Evolutionary conservation across 2,113 vertebrate species (phyloP).

Genomic region (Bos javanicus): DNA sequence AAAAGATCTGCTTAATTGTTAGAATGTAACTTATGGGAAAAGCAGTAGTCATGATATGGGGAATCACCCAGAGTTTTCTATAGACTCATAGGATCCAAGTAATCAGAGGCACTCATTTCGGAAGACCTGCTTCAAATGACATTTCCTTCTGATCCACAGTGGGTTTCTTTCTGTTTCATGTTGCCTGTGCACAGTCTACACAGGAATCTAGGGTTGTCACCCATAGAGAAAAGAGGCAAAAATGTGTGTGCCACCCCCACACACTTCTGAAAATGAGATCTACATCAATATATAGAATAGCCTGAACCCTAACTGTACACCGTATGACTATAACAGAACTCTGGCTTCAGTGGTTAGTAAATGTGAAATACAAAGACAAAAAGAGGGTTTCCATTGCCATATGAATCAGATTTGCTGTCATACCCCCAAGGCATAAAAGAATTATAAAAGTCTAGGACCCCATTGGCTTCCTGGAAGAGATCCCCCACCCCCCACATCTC

Average conservation of each 20-base stretch:
- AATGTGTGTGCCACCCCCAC: not conserved
- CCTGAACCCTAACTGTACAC: not conserved
- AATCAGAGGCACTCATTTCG: slow-evolving; percentile 44
- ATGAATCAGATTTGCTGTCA: not conserved
- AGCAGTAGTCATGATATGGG: slow-evolving; percentile 10
- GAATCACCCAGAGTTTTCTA: slow-evolving; percentile 60
- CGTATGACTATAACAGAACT: not conserved
- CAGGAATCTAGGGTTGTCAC: not conserved
- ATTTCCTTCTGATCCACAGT: slow-evolving; percentile 43
- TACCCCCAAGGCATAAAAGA: not conserved
- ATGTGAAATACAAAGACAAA: not conserved
- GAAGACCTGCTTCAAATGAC: slow-evolving; percentile 29
- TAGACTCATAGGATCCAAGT: slow-evolving; percentile 39
- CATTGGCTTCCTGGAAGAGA: not conserved
- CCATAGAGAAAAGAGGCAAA: not conserved
- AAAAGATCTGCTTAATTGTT: not conserved
- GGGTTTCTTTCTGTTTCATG: slow-evolving; percentile 55
- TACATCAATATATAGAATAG: not conserved
- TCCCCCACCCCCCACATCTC: not conserved
- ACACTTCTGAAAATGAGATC: slow-evolving; percentile 35
- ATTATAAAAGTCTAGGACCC: not conserved
- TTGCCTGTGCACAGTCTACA: not conserved
- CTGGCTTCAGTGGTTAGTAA: not conserved
- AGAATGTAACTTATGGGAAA: slow-evolving; percentile 31
- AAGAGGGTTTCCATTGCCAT: not conserved